phyloP scores from a whole-genome alignment of 1,140 invertebrate genomes.

The Tribolium castaneum region DNA sequence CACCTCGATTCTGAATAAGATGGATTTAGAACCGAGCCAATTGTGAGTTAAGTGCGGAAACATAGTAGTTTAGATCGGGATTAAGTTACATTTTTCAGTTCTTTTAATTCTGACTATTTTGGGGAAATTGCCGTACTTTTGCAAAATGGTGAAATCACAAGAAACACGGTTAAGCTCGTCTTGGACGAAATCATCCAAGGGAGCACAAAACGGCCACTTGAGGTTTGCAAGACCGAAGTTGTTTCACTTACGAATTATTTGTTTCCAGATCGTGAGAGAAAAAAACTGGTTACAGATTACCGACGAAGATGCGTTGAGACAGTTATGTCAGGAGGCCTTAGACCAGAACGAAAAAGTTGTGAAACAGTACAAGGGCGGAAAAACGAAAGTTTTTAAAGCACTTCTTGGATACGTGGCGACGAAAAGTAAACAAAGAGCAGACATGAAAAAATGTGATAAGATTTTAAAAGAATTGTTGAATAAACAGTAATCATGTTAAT shows the following conservation, averaged over 20 bases:
- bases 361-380: conserved; percentile 75
- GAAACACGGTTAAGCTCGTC: conserved; percentile 67
- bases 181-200: conserved; percentile 68
- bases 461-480: conserved; percentile 73
- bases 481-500: conserved; percentile 52
- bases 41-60: conserved; percentile 65
- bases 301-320: conserved; percentile 70
- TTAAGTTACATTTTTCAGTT: conserved; percentile 59
- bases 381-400: conserved; percentile 74
- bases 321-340: conserved; percentile 72
- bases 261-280: conserved; percentile 70
- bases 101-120: conserved; percentile 65
- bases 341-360: conserved; percentile 76
- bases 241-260: conserved; percentile 27
- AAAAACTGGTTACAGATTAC: conserved; percentile 74
- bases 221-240: conserved; percentile 61
- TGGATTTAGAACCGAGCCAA: conserved; percentile 68
- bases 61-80: conserved; percentile 16
- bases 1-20: conserved; percentile 72
- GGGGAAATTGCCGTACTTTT: conserved; percentile 72
- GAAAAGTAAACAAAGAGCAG: conserved; percentile 70
- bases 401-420: conserved; percentile 72
- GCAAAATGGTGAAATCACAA: conserved; percentile 71
- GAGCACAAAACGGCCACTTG: conserved; percentile 59
- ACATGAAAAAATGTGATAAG: conserved; percentile 72